These are phyloP conservation scores for Polydrusus tereticollis DNA, from an alignment of 2,888 invertebrate genomes.

Conservation along the genomic window DNA sequence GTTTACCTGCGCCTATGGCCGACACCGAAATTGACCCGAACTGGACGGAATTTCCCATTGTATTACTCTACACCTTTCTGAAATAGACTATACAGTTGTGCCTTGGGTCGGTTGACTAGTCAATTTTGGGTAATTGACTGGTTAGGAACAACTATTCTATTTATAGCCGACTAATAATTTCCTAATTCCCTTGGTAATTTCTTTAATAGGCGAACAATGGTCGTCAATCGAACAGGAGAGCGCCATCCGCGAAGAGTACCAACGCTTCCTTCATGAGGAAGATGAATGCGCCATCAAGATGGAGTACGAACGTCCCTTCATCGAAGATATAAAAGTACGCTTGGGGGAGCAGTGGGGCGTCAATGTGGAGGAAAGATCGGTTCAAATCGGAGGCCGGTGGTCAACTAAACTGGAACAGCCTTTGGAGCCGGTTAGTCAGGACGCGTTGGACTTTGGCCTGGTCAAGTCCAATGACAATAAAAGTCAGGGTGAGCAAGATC, in stretches of 20 bases:
- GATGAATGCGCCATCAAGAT: conserved; percentile 61
- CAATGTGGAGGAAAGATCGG: not conserved
- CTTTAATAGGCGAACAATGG: not conserved
- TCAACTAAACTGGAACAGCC: not conserved
- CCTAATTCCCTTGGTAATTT: too few relatives aligned
- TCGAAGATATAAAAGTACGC: not conserved
- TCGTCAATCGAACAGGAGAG: conserved; percentile 1
- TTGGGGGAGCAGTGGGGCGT: not conserved
- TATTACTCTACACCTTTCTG: too few relatives aligned
- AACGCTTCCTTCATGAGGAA: conserved; percentile 21
- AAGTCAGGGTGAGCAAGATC: conserved; percentile 54
- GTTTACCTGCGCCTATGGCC: too few relatives aligned
- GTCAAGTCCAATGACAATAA: conserved; percentile 61
- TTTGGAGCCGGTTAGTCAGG: conserved; percentile 2
- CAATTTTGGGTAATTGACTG: too few relatives aligned
- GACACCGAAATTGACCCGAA: too few relatives aligned
- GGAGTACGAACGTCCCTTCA: conserved; percentile 66
- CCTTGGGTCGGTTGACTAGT: too few relatives aligned
- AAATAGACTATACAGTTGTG: too few relatives aligned
- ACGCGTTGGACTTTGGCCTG: conserved; percentile 56
- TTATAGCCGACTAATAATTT: too few relatives aligned
- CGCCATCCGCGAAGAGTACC: conserved; percentile 34
- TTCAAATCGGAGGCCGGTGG: not conserved
- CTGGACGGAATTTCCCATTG: too few relatives aligned
- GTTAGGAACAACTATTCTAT: too few relatives aligned